Base-by-base conservation (phyloP, 2,888 invertebrate species). In the Germaria angustata region DNA sequence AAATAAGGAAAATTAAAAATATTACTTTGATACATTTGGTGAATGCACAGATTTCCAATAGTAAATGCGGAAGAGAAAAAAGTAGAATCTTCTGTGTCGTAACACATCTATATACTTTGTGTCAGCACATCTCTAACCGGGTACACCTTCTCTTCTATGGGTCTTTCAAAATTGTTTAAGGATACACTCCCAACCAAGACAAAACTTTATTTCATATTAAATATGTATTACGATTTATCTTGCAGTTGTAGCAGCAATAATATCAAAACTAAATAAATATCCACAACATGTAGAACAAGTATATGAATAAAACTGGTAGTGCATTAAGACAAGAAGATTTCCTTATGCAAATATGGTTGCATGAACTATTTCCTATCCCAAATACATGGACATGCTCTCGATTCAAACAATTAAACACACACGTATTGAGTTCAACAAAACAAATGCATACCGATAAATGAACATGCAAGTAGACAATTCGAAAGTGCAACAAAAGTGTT, bases 131-230 rank as follows among this genome's bases (percentile, higher is more conserved):
- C 20, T 13, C 22, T 13, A 2, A 22, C 11, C 22, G 13, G 17
- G 46, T 4, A 11, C 1, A 49, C 46, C 22, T 49, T 49, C 46
- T 22, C 46, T 15, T 3, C 15, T 7, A 1, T 15, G 6, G 11
- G 6, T 22, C 11, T 5, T 22, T 22, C 1, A 6, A 7, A n/a
- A 51, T n/a, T 24, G 4, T 51, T 5, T 65, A 3, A 20, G 49
- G 32, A 20, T 11, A 15, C 9, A 51, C 17, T 53, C 17, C n/a
- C 13, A 68, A 53, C 17, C 28, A 36, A 65, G 7, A 24, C 24
- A 72, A 66, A 53, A 59, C 79, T 79, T 59, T 66, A 73, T 68
- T 68, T 73, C 66, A 61, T 66, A 68, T 80, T 46, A 53, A 80
- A 68, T 61, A n/a, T n/a, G 2, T 20, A 44, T 32, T 24, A 61